Base-by-base conservation (phyloP, 2,888 invertebrate genomes). In the Tortrix viridana region DNA sequence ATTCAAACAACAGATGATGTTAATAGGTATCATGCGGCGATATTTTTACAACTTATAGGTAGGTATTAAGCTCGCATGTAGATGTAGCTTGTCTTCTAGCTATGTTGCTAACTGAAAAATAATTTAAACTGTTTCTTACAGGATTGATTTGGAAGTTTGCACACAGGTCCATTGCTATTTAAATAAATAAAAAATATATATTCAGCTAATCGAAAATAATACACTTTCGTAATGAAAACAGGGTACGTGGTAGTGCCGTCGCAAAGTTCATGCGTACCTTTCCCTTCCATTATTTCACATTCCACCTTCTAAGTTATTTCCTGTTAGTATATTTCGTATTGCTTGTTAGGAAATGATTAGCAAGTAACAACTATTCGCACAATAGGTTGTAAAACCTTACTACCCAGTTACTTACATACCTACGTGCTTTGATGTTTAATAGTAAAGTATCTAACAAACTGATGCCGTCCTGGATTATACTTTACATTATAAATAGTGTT, bases 1-100 rank as follows among this genome's bases (percentile, higher is more conserved):
- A 69, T 72, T 74, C 70, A 69, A 71, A 70, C 70, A 60, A 70
- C 46, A 57, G 41, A 60, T 58, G 16, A 60, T 59, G 49, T 23
- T 49, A n/a, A 48, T 41, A 14, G n/a, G 14, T 41, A 41, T 3
- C 6, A 41, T 16, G 14, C 41, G n/a, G 1, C 41, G 6, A 3
- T 32, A 12, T 3, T 32, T 32, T 32, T 32, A 1, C 32, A 3
- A 32, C 3, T 32, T 32, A 12, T 32, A 26, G 26, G 7, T 26
- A 32, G n/a, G n/a, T n/a, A n/a, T n/a, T 32, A 32, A 32, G 12
- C 32, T 32, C 32, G 12, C n/a, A n/a, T n/a, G n/a, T n/a, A n/a
- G n/a, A n/a, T n/a, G n/a, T n/a, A n/a, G n/a, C n/a, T n/a, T n/a
- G n/a, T n/a, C n/a, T n/a, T n/a, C n/a, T 23, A 23, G 23, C 5